Evolutionary conservation across 2,113 vertebrate species (phyloP).

Genomic region (Anoura caudifer): DNA sequence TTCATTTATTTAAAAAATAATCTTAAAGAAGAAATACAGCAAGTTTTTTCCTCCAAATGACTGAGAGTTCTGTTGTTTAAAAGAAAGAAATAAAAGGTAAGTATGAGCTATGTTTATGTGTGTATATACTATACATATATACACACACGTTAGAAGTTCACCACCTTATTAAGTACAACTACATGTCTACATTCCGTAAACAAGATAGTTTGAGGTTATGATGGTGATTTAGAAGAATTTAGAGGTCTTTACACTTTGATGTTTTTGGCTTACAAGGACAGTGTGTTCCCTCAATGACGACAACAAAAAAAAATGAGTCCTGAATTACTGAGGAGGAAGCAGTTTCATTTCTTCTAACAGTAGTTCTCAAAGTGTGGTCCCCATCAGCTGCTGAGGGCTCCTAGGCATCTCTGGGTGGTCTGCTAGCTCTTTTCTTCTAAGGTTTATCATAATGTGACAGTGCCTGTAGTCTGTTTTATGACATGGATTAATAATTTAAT

Average conservation of each 20-base stretch:
- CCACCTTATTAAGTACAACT: neutral
- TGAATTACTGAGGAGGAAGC: slow-evolving; percentile 41
- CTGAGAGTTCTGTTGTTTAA: neutral
- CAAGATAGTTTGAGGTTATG: slow-evolving; percentile 17
- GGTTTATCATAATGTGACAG: slow-evolving; percentile 27
- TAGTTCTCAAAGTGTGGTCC: slow-evolving; percentile 54
- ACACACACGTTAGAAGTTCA: neutral
- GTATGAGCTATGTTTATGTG: neutral
- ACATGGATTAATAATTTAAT: slow-evolving; percentile 58
- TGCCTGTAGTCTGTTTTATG: slow-evolving; percentile 52
- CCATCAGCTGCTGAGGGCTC: slow-evolving; percentile 17
- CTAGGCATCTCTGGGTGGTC: slow-evolving; percentile 55
- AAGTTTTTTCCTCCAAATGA: neutral
- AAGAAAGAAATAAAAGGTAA: neutral
- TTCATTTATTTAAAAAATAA: slow-evolving; percentile 35
- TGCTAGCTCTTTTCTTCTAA: slow-evolving; percentile 42
- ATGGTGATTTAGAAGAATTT: slow-evolving; percentile 53
- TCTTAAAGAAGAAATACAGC: neutral
- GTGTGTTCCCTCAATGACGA: neutral
- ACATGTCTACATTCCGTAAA: neutral
- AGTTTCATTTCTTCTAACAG: slow-evolving; percentile 35
- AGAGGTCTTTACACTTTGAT: slow-evolving; percentile 44
- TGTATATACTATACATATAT: neutral
- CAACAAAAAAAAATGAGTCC: neutral
- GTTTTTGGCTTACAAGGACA: slow-evolving; percentile 36